phyloP scores from a whole-genome alignment of 2,888 invertebrate genomes.

The Fissipunctia ypsillon region DNA sequence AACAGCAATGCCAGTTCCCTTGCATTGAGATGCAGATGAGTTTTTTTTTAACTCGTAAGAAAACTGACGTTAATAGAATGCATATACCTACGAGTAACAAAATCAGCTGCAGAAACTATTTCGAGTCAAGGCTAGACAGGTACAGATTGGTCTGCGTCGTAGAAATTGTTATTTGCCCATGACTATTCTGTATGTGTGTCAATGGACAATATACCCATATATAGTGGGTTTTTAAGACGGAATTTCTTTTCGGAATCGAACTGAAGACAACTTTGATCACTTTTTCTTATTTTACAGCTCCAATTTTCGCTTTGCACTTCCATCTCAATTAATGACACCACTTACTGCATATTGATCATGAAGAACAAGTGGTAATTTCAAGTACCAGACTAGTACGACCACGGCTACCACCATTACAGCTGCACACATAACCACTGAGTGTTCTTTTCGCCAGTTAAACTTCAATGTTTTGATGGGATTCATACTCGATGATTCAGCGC shows the following conservation, averaged over 20 bases:
- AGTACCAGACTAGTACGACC: neutral
- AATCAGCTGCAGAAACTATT: neutral
- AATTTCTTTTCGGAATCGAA: neutral
- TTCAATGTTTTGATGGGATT: constrained; percentile 5
- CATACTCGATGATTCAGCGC: neutral
- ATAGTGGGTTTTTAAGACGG: neutral
- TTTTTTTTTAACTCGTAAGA: neutral
- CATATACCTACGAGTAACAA: too few relatives aligned
- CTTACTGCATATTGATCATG: constrained; percentile 25
- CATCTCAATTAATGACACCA: neutral
- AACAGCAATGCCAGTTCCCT: too few relatives aligned
- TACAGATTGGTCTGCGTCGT: neutral
- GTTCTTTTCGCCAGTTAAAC: constrained; percentile 2
- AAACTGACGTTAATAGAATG: neutral
- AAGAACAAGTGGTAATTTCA: constrained; percentile 4
- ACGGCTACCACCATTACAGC: neutral
- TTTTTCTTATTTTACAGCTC: neutral
- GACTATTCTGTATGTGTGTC: neutral
- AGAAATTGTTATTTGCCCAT: neutral
- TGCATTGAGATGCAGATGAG: too few relatives aligned
- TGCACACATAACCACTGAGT: neutral
- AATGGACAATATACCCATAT: neutral
- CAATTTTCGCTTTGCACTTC: too few relatives aligned
- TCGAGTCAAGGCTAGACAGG: neutral
- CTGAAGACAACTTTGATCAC: neutral